Evolutionary conservation across 2,113 vertebrate genomes (phyloP).

Genomic region (Forbesichthys papilliferus): DNA sequence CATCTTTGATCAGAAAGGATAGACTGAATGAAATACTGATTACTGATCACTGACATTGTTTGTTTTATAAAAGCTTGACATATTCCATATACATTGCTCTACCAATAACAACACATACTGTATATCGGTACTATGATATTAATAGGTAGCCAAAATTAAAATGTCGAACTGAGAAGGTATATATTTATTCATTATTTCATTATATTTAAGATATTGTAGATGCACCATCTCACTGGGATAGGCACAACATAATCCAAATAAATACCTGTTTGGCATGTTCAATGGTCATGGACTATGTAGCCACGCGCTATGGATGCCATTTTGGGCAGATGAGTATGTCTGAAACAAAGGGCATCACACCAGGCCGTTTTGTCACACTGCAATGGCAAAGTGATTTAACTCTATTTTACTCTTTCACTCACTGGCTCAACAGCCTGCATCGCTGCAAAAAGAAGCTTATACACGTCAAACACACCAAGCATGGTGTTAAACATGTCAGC

Average conservation of each 20-base stretch:
- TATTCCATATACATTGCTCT: too few species aligned
- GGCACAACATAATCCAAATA: not conserved
- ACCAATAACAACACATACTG: too few species aligned
- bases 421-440: not conserved
- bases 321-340: too few species aligned
- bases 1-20: not conserved
- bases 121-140: too few species aligned
- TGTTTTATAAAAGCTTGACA: too few species aligned
- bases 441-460: slow-evolving; percentile 28
- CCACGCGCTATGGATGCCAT: not conserved
- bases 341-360: not conserved
- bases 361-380: not conserved
- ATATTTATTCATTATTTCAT: not conserved
- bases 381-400: not conserved
- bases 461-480: not conserved
- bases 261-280: not conserved
- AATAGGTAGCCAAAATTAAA: not conserved
- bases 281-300: not conserved
- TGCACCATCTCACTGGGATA: not conserved
- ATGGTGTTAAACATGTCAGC: too few species aligned
- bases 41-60: not conserved
- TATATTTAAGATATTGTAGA: not conserved
- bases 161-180: not conserved
- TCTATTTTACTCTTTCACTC: slow-evolving; percentile 9
- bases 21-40: not conserved